Percentiles rank a stretch among this genome's conserved stretches.
Conservation (phyloP, 2,797 vertebrate genomes). For the Pseudochirops corinnae region DNA sequence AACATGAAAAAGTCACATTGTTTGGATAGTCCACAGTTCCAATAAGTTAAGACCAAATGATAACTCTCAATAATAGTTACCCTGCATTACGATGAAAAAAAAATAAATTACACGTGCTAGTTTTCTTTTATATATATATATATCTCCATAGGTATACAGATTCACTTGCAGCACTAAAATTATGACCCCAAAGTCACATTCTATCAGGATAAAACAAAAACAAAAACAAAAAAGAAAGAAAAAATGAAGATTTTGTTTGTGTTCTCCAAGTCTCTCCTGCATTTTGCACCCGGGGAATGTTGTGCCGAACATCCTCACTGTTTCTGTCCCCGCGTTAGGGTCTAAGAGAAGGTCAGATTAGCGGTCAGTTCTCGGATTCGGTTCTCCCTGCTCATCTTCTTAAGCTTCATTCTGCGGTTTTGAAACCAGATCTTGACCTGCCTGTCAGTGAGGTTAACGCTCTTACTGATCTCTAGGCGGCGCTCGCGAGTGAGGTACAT, state of each 20-base stretch:
- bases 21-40: conserved; percentile 86
- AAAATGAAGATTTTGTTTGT: conserved; percentile 83
- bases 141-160: conserved; percentile 89
- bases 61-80: conserved; percentile 88
- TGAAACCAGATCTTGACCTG: conserved; percentile 99
- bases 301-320: conserved; percentile 81
- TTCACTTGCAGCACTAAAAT: conserved; percentile 90
- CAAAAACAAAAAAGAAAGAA: conserved; percentile 72
- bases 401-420: conserved; percentile 99
- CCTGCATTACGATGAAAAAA: conserved; percentile 90
- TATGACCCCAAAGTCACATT: conserved; percentile 89
- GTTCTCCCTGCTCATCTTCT: conserved; percentile 99
- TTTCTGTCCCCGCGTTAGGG: conserved; percentile 80
- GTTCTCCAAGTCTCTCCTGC: conserved; percentile 86
- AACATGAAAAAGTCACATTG: conserved; percentile 89
- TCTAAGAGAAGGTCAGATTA: conserved; percentile 99
- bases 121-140: conserved; percentile 74
- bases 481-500: conserved; percentile 99
- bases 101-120: conserved; percentile 91
- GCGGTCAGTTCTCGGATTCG: conserved; percentile 99
- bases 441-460: conserved; percentile 99
- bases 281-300: conserved; percentile 84
- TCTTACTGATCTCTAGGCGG: conserved; percentile 99
- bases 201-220: conserved; percentile 85
- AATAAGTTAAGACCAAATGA: conserved; percentile 91